phyloP scores from a whole-genome alignment of 2,113 vertebrate genomes.

The Scomber scombrus region DNA sequence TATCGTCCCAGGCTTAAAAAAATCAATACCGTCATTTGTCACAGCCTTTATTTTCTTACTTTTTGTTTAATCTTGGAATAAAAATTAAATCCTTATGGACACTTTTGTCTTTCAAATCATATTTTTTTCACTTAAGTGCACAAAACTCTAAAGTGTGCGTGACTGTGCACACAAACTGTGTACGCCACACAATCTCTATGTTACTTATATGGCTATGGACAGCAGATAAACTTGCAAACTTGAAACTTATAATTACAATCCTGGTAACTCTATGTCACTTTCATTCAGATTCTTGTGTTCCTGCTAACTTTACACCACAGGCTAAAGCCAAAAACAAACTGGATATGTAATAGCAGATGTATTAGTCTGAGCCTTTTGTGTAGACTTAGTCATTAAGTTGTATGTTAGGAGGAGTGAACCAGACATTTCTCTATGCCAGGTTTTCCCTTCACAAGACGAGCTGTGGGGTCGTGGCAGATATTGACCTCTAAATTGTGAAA shows the following conservation, averaged over 20 bases:
- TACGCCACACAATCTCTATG: too few species aligned
- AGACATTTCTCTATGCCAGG: background rate
- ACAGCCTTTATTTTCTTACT: too few species aligned
- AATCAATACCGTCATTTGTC: too few species aligned
- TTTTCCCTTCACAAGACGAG: background rate
- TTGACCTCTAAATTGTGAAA: conserved; percentile 67
- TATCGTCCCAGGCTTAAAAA: too few species aligned
- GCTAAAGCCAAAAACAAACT: background rate
- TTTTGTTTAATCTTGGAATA: too few species aligned
- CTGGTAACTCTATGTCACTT: background rate
- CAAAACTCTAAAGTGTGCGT: too few species aligned
- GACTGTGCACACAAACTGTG: too few species aligned
- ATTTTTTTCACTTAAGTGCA: too few species aligned
- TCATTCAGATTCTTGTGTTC: background rate
- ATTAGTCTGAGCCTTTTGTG: background rate
- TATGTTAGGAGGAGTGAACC: background rate
- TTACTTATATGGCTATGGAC: background rate
- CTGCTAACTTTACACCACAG: background rate
- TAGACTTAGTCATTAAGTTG: background rate
- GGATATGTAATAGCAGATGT: background rate
- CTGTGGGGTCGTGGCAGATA: conserved; percentile 2
- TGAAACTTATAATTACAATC: background rate
- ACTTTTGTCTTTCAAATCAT: too few species aligned
- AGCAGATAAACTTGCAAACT: background rate
- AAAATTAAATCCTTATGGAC: too few species aligned